Percentiles rank a stretch among this genome's conserved stretches.
These are phyloP conservation scores for Julus scandinavius DNA, from an alignment of 2,888 invertebrate species.

Conservation along the genomic window DNA sequence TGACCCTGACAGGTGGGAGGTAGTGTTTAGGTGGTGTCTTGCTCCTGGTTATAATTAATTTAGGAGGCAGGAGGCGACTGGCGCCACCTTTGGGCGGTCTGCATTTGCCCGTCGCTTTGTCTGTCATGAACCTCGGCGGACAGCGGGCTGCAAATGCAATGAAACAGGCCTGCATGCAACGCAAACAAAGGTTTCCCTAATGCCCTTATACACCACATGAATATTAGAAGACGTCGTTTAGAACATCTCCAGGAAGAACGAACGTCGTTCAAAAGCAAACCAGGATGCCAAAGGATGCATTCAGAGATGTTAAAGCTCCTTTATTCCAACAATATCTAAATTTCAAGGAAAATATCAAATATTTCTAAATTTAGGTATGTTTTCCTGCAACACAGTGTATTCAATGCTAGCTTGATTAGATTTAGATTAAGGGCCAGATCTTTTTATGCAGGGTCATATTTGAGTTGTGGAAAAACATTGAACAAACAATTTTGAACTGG, in stretches of 20 bases:
- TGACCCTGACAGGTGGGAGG: conserved; percentile 49
- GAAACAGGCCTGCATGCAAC: conserved; percentile 30
- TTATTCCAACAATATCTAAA: too few species aligned
- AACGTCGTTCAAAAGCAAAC: neutral
- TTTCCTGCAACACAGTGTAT: too few species aligned
- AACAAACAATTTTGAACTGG: too few species aligned
- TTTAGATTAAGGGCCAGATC: too few species aligned
- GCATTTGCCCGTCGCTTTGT: conserved; percentile 16
- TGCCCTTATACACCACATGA: neutral
- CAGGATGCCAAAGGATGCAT: too few species aligned
- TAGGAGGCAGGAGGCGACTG: conserved; percentile 40
- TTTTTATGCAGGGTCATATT: too few species aligned
- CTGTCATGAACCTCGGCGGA: neutral
- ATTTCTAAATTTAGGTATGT: too few species aligned
- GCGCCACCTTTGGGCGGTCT: neutral
- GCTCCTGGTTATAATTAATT: conserved; percentile 51
- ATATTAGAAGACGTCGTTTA: neutral
- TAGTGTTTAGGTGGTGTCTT: conserved; percentile 52
- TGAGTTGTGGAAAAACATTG: too few species aligned
- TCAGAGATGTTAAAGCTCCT: too few species aligned
- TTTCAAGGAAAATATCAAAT: too few species aligned
- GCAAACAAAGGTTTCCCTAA: neutral
- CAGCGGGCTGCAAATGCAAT: conserved; percentile 22
- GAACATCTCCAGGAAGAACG: neutral
- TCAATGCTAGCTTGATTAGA: too few species aligned